These are phyloP conservation scores for Homarus gammarus DNA, from an alignment of 2,888 invertebrate species.

Conservation along the genomic window DNA sequence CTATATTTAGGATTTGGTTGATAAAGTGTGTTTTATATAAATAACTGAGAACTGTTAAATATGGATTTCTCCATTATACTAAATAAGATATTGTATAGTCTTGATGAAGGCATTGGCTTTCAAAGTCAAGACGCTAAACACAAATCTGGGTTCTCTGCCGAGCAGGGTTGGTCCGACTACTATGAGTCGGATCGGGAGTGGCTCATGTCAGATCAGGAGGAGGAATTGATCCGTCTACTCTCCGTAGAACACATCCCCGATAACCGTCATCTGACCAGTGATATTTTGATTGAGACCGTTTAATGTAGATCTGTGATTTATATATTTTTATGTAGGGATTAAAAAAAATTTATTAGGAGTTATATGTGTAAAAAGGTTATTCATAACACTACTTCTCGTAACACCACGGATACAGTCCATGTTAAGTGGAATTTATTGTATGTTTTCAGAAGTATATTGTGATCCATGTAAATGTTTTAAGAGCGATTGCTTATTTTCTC, in stretches of 20 bases:
- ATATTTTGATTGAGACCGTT: conserved; percentile 69
- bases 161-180: conserved; percentile 72
- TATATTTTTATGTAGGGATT: background rate
- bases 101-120: conserved; percentile 27
- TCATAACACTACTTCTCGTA: too few relatives aligned
- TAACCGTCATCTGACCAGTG: conserved; percentile 75
- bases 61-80: background rate
- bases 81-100: conserved; percentile 15
- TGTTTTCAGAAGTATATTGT: too few relatives aligned
- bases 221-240: conserved; percentile 86
- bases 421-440: too few relatives aligned
- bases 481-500: too few relatives aligned
- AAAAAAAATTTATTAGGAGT: background rate
- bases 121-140: conserved; percentile 42
- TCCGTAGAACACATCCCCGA: conserved; percentile 81
- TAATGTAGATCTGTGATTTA: conserved; percentile 32
- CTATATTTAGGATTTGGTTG: background rate
- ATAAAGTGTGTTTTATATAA: conserved; percentile 6
- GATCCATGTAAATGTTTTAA: too few relatives aligned
- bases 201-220: conserved; percentile 89
- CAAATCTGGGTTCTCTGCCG: conserved; percentile 72
- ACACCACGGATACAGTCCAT: too few relatives aligned
- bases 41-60: background rate
- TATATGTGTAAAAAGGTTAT: too few relatives aligned
- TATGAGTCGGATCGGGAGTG: conserved; percentile 81